Evolutionary conservation across 2,888 invertebrate genomes (phyloP), one percentile per base, ranked within the genome.

Genomic region (Listrodromus nycthemerus): DNA sequence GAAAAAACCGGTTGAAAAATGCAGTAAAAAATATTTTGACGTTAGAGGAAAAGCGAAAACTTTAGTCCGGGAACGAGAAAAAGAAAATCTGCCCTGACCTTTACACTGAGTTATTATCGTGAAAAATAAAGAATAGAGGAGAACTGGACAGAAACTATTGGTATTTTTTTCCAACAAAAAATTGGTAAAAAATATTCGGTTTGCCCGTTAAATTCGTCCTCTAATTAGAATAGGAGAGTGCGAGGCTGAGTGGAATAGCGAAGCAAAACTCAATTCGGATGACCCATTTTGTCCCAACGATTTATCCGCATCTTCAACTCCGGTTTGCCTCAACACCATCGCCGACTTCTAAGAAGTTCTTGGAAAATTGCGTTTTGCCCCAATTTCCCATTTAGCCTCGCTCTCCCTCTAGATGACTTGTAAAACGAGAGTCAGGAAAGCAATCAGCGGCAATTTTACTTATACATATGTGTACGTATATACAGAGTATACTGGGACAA

Each of bases 361-460:
- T n/a, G n/a, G n/a, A n/a, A n/a, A n/a, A n/a, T n/a, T n/a, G n/a
- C n/a, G n/a, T n/a, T n/a, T n/a, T n/a, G n/a, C n/a, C n/a, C n/a
- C n/a, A n/a, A n/a, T n/a, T n/a, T n/a, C n/a, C n/a, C n/a, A n/a
- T n/a, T n/a, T n/a, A n/a, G n/a, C n/a, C n/a, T n/a, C n/a, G n/a
- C n/a, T n/a, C n/a, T n/a, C n/a, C n/a, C 4, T 71, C n/a, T 33
- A 8, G 61, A 77, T 24, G 48, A 10, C 37, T 4, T 6, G 7
- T 19, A 19, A 50, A n/a, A 50, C 19, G 50, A 50, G 19, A 50
- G 7, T 50, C 50, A 19, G 4, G 70, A 76, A 63, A 24, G 65
- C 70, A 48, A 70, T 70, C 52, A 70, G 41, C 69, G 52, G 30
- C 41, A 80, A 69, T 30, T 50, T 1, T 21, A 21, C 24, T 55